phyloP scores from a whole-genome alignment of 2,113 vertebrate genomes.

The Riparia riparia region DNA sequence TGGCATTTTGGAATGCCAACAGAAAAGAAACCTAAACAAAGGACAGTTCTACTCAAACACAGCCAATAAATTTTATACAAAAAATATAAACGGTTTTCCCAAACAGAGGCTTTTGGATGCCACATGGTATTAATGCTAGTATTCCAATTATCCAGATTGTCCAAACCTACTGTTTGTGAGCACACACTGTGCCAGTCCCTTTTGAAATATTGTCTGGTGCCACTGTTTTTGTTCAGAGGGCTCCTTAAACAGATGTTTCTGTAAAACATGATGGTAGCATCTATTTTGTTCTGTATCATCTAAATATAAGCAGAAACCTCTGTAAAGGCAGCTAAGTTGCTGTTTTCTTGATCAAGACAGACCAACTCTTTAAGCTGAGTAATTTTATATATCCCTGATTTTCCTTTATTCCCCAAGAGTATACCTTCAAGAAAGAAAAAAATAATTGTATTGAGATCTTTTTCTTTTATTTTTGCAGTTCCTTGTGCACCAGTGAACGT shows the following conservation, averaged over 20 bases:
- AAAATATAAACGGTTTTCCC: not conserved
- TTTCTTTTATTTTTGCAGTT: slow-evolving; percentile 69
- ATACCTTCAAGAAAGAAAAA: not conserved
- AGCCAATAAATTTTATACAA: not conserved
- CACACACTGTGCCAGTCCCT: not conserved
- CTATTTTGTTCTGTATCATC: not conserved
- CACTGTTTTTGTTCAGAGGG: not conserved
- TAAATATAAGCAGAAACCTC: not conserved
- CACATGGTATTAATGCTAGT: not conserved
- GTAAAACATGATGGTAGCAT: not conserved
- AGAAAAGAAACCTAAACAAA: not conserved
- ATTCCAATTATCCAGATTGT: not conserved
- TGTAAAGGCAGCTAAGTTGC: not conserved
- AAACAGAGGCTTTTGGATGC: not conserved
- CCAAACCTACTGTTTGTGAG: not conserved
- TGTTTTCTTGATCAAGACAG: not conserved
- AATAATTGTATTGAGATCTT: not conserved
- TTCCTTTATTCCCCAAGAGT: not conserved
- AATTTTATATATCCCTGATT: not conserved
- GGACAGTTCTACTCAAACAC: not conserved
- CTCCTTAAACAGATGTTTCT: not conserved
- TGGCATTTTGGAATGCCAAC: not conserved
- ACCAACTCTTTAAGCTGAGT: not conserved
- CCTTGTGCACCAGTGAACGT: slow-evolving; percentile 85
- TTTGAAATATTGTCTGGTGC: not conserved